Evolutionary conservation across 2,797 vertebrate species (phyloP).

Genomic region (Pteropus rufus): DNA sequence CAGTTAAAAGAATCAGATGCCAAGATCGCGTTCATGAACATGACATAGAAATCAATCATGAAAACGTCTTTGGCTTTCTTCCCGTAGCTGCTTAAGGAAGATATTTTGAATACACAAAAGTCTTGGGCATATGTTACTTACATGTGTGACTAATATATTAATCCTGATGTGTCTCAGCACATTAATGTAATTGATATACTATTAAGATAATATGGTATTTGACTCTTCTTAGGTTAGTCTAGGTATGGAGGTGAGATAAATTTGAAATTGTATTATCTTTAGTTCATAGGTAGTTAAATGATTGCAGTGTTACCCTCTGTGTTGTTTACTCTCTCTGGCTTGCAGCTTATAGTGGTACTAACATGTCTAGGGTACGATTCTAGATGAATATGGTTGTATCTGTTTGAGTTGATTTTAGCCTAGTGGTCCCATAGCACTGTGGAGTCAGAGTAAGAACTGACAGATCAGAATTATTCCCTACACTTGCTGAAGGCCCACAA

Average conservation of each 20-base stretch:
- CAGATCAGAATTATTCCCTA: background rate
- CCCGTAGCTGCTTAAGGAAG: background rate
- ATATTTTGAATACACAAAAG: background rate
- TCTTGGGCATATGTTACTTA: background rate
- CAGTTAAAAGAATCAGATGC: slow-evolving; percentile 1
- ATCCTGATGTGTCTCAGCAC: background rate
- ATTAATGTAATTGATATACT: background rate
- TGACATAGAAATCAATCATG: background rate
- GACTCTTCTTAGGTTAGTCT: background rate
- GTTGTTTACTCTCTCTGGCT: background rate
- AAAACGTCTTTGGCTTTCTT: background rate
- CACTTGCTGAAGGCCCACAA: background rate
- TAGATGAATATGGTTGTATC: background rate
- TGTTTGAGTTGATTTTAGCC: background rate
- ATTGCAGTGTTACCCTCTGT: background rate
- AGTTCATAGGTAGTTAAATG: background rate
- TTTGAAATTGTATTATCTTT: background rate
- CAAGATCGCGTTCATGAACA: background rate
- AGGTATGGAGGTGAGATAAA: background rate
- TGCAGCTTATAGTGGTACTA: background rate
- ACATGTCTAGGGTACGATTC: background rate
- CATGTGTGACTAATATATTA: background rate
- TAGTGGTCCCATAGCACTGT: background rate
- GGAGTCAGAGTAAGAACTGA: background rate
- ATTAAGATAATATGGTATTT: background rate